Base-by-base conservation (phyloP, 2,113 vertebrate species). In the Thunnus maccoyii region DNA sequence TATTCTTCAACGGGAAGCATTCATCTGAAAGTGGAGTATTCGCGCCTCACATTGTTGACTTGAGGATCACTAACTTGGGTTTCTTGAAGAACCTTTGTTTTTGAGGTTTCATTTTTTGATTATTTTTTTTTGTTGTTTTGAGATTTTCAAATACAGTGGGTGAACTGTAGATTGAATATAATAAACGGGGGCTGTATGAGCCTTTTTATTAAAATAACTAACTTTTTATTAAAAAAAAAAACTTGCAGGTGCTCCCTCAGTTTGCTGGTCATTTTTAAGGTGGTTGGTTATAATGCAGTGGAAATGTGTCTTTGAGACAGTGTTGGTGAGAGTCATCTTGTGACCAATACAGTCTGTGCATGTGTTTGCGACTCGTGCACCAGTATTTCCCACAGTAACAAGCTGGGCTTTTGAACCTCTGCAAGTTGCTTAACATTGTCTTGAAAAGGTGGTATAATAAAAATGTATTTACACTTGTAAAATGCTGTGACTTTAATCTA, bases 21-120 rank as follows among this genome's bases (percentile, higher is more conserved):
- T 89, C 66, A 79, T 76, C 78, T 76, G 61, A 63, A 78, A 83
- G 44, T 80, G 55, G 52, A 78, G 41, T 46, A 63, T 73, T 73
- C 15, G 81, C 69, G 51, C 27, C 12, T 86, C 18, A 18, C 44
- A 50, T 71, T 86, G 52, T 65, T 88, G 57, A 25, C 60, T 86
- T 48, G 20, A 70, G 48, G 48, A 50, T 81, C 61, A 68, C 25
- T 56, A 60, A 79, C 54, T 58, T 63, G 32, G 27, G 32, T 77
- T 48, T 58, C 64, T 67, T 77, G 5, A 18, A 65, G 62, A 58
- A 8, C 3, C 5, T 27, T 1, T 56, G 27, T 52, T 56, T 51
- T 25, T 9, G 11, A 41, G 7, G 9, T 41, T 41, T 41, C 36
- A 30, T 30, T 30, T 30, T 3, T 22, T 22, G 22, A 22, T 22